Evolutionary conservation across 2,888 invertebrate genomes (phyloP).

Genomic region (Hedya salicella): DNA sequence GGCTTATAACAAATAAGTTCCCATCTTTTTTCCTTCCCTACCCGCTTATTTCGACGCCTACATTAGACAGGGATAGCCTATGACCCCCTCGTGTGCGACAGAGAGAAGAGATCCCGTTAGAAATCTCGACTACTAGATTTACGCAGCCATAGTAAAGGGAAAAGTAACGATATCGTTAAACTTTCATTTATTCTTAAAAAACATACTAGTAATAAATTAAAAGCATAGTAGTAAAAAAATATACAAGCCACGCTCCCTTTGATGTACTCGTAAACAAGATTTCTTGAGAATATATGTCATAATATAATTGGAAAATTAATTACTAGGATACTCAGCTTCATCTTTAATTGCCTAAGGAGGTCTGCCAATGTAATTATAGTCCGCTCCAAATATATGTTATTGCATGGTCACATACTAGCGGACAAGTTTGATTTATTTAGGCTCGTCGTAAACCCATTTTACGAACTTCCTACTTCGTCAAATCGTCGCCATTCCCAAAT

Average conservation of each 20-base stretch:
- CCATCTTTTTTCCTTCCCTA: slow-evolving; percentile 59
- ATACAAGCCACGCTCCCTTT: too few species aligned
- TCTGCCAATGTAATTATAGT: slow-evolving; percentile 4
- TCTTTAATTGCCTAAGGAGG: slow-evolving; percentile 8
- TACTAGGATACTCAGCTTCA: neutral
- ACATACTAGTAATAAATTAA: neutral
- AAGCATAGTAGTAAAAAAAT: too few species aligned
- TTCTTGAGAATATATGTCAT: slow-evolving; percentile 1
- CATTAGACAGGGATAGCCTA: slow-evolving; percentile 61
- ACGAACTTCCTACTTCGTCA: too few species aligned
- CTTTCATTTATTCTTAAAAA: neutral
- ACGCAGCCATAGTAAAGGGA: slow-evolving; percentile 70
- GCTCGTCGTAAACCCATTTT: too few species aligned
- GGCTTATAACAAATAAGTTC: slow-evolving; percentile 53
- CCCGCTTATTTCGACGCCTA: slow-evolving; percentile 70
- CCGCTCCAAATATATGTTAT: neutral
- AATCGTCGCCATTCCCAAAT: too few species aligned
- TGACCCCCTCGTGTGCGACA: neutral
- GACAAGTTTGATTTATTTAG: too few species aligned
- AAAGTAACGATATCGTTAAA: slow-evolving; percentile 46
- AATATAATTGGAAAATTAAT: slow-evolving; percentile 14
- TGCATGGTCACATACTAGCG: too few species aligned
- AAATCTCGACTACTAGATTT: slow-evolving; percentile 78
- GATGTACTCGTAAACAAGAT: too few species aligned
- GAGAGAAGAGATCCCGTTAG: slow-evolving; percentile 63